Base-by-base conservation (phyloP, 2,888 invertebrate genomes). In the Serrognathus titanus region DNA sequence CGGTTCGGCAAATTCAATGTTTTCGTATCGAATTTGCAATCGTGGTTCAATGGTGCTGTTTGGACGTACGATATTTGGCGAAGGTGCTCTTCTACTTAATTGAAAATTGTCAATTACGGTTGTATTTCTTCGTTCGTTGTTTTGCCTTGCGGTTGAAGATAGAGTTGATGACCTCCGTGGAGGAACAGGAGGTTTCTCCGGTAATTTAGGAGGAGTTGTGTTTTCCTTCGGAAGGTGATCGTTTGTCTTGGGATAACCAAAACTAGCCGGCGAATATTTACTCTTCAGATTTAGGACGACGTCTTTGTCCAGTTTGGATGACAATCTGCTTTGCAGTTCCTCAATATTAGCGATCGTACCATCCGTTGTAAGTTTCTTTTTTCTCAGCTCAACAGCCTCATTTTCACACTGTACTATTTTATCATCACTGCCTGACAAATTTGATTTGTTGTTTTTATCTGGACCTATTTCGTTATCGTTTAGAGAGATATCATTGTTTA, bases 181-280 rank as follows among this genome's bases (percentile, higher is more conserved):
- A 12, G 16, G 31, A 1, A 54, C 43, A 38, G 47, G 54, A n/a
- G 24, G 40, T 43, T 48, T 39, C 48, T 49, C 39, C 40, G 31
- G 11, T 36, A 31, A 11, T 5, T 49, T 38, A 12, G 49, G 49
- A 9, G 50, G 49, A 7, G 20, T 31, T 9, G 9, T 47, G n/a
- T 41, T 24, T 48, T 41, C 47, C 48, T 11, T 35, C 24, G 16
- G 35, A 12, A 38, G 16, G 10, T 40, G 37, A 9, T 48, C 40
- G 36, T 56, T 51, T 24, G 50, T 31, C 12, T 16, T 55, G 31
- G 68, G 63, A 54, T 70, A 71, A 9, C 71, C 71, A 53, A 69
- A 72, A 56, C 64, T 67, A 11, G 68, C 63, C 20, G 73, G 71
- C 1, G 72, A 70, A 63, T 71, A 72, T 59, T 69, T 71, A 47